phyloP scores from a whole-genome alignment of 2,113 vertebrate genomes.

The Nothoprocta perdicaria region DNA sequence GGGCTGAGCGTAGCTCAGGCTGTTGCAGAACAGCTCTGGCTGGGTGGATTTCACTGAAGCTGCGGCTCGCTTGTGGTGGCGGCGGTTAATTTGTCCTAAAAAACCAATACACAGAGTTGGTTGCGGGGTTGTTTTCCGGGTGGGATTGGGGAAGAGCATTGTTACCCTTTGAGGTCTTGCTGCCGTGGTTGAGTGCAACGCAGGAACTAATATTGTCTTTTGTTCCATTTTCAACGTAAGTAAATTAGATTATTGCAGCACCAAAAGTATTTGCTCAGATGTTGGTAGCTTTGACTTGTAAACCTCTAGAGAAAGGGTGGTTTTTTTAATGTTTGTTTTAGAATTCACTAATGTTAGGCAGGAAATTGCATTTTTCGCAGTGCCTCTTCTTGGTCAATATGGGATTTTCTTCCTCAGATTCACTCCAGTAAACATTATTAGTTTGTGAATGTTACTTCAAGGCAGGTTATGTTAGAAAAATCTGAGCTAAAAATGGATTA shows the following conservation, averaged over 20 bases:
- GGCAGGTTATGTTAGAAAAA: not conserved
- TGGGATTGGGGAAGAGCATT: not conserved
- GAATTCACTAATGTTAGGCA: not conserved
- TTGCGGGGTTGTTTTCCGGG: not conserved
- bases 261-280: not conserved
- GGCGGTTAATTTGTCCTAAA: fast-evolving
- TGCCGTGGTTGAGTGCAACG: fast-evolving
- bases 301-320: fast-evolving
- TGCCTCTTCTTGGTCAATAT: not conserved
- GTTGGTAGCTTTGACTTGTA: not conserved
- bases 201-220: fast-evolving
- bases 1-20: not conserved
- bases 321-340: too few relatives aligned
- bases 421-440: fast-evolving
- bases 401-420: not conserved
- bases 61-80: fast-evolving
- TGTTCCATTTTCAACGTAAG: not conserved
- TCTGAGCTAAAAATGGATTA: not conserved
- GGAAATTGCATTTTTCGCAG: not conserved
- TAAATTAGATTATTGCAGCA: not conserved
- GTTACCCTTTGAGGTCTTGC: not conserved
- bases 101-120: fast-evolving
- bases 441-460: fast-evolving
- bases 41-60: fast-evolving
- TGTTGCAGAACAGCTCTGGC: fast-evolving